Evolutionary conservation across 2,113 vertebrate genomes (phyloP).

Genomic region (Anarhynchus alexandrinus): DNA sequence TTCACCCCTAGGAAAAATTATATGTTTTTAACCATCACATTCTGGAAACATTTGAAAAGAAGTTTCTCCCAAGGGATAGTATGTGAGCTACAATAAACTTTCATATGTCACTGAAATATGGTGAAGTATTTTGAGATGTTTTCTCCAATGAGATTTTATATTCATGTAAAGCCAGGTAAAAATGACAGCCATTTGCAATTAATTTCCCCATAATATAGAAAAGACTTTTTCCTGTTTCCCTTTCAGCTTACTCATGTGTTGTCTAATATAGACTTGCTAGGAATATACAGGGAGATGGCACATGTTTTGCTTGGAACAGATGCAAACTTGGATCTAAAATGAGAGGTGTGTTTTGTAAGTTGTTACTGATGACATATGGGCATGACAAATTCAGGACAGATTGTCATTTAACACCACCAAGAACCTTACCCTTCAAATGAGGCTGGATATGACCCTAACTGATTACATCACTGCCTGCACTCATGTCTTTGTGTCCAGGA

Average conservation of each 20-base stretch:
- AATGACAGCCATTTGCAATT: neutral
- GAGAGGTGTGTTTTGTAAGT: conserved; percentile 55
- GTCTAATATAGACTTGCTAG: conserved; percentile 28
- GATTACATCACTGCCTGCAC: neutral
- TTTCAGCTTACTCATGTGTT: neutral
- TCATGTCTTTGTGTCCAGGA: neutral
- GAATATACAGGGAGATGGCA: neutral
- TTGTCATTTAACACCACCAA: conserved; percentile 38
- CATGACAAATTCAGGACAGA: conserved; percentile 54
- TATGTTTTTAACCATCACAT: neutral
- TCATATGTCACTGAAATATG: neutral
- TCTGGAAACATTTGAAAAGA: neutral
- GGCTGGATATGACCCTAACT: neutral
- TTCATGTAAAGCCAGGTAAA: neutral
- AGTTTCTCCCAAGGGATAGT: neutral
- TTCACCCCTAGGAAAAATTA: neutral
- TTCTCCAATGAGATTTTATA: neutral
- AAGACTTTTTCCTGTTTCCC: neutral
- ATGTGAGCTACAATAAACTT: neutral
- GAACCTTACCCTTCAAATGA: conserved; percentile 7
- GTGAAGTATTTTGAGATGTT: neutral
- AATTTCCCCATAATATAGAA: neutral
- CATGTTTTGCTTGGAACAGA: conserved; percentile 48
- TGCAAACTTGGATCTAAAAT: conserved; percentile 54
- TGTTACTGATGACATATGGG: conserved; percentile 54